Conservation (phyloP, 2,113 vertebrate species). For the Chaetops frenatus region DNA sequence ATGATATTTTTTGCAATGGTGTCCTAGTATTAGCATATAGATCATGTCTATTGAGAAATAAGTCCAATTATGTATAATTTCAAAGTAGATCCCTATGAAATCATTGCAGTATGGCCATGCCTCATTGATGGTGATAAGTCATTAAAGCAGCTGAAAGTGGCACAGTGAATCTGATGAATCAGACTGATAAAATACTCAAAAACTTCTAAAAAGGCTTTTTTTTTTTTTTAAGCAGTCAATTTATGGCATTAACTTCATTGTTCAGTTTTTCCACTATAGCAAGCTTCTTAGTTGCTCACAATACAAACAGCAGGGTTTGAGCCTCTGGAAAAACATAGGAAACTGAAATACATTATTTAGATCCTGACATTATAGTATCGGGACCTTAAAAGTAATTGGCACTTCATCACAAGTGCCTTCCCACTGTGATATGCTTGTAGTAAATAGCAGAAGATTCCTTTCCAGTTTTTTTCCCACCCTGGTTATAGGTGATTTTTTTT, state of each 20-base stretch:
- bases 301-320: background rate
- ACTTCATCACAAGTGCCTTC: background rate
- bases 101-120: background rate
- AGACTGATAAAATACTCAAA: background rate
- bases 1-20: background rate
- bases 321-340: background rate
- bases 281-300: background rate
- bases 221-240: background rate
- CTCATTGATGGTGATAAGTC: background rate
- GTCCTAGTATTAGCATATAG: background rate
- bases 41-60: background rate
- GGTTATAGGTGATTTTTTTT: background rate
- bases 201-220: fast-evolving
- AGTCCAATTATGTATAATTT: background rate
- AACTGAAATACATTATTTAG: background rate
- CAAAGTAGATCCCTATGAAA: background rate
- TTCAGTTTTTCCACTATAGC: background rate
- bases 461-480: background rate
- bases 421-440: background rate
- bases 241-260: background rate
- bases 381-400: background rate
- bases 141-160: background rate
- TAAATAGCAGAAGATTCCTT: background rate
- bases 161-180: background rate
- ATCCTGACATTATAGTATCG: background rate